Base-by-base conservation (phyloP, 2,797 vertebrate genomes). In the Anabas testudineus region DNA sequence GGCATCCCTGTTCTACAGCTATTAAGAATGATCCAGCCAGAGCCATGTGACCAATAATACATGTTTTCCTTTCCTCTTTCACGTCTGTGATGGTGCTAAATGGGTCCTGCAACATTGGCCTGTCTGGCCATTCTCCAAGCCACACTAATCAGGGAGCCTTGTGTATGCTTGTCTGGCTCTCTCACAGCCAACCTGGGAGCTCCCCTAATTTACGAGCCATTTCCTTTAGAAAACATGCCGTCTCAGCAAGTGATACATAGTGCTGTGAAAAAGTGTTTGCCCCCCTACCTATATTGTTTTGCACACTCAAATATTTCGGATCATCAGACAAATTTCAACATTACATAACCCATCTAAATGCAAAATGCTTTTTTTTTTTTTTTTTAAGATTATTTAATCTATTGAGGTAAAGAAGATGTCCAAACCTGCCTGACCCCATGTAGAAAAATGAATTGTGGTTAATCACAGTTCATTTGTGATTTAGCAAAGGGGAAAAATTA, bases 171-270 rank as follows among this genome's bases (percentile, higher is more conserved):
- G 85, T 88, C 84, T 89, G 82, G 77, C 86, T 69, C 71, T 84
- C 87, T 91, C 89, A 85, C 81, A 80, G 82, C 74, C 85, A 86
- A 80, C 77, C 84, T 83, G 83, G 83, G 87, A 92, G 86, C 84
- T 90, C 77, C 76, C 57, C 72, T 87, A 91, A 94, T 92, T 90
- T 92, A 92, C 85, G 91, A 93, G 90, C 91, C 86, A 89, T 91
- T 94, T 94, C 94, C 93, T 90, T 89, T 90, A 80, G 71, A 93
- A 93, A 94, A 94, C 92, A 92, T 10, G 58, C 84, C 41, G 71
- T 78, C 85, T 82, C 71, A 67, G 71, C 91, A 93, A 88, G 87
- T 87, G 87, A 81, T 92, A 91, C n/a, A n/a, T n/a, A n/a, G n/a
- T n/a, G n/a, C n/a, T n/a, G n/a, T n/a, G n/a, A n/a, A n/a, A n/a